Evolutionary conservation across 2,113 vertebrate genomes (phyloP), one percentile per base, ranked within the genome.

Genomic region (Clinocottus analis): DNA sequence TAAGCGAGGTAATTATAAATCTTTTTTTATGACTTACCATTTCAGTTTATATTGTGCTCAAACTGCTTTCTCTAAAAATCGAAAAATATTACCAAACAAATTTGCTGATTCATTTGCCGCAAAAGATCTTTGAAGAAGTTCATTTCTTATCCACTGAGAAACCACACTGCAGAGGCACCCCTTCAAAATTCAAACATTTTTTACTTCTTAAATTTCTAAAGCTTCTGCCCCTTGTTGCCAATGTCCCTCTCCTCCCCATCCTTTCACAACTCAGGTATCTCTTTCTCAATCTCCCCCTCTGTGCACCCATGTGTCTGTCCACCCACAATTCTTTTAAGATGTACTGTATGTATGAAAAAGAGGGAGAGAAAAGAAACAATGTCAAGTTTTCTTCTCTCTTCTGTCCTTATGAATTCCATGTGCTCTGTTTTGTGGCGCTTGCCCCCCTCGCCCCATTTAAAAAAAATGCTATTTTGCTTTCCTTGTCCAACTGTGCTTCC

Each of bases 241-340:
- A 31, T 3, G 2, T 75, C 60, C 78, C 27, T 69, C 23, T 59
- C 27, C 10, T 45, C 72, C 49, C 21, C 61, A 78, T 78, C 51
- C 58, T 69, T 74, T 81, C 85, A 88, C 81, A 76, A 87, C 91
- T 92, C 90, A 92, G 91, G 91, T 92, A 91, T 86, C 71, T 83
- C 60, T 79, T 60, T 80, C 64, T 64, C 58, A 75, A 41, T 55
- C 35, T 64, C 13, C 69, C 41, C 64, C 31, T 60, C 7, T 60
- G 16, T 75, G n/a, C 41, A 49, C 59, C 61, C 23, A 25, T 85
- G 53, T 69, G 69, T 21, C 35, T 84, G 66, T 84, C 58, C 51
- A 61, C 58, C 77, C 55, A 79, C 87, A 82, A 82, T 86, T 89
- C 76, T 69, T 88, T 82, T 88, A 69, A 74, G 27, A 86, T 85